These are phyloP conservation scores for Vanessa atalanta DNA, from an alignment of 1,140 invertebrate species.

Conservation along the genomic window DNA sequence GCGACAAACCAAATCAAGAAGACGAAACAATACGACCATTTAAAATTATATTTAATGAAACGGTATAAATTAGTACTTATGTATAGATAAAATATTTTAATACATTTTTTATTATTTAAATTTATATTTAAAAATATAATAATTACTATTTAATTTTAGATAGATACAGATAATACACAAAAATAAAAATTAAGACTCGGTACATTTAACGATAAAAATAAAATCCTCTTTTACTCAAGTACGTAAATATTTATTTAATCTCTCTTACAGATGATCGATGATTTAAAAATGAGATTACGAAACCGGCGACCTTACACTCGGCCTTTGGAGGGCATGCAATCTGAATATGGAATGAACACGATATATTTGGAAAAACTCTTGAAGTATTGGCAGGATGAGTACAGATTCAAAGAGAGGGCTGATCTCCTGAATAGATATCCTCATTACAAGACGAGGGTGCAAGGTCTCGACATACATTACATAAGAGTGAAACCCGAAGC, in stretches of 20 bases:
- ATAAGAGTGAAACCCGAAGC: conserved; percentile 82
- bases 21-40: conserved; percentile 77
- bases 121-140: too few species aligned
- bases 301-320: conserved; percentile 81
- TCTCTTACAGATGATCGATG: conserved; percentile 81
- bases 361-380: conserved; percentile 84
- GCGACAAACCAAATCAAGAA: conserved; percentile 44
- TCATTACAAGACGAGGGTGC: conserved; percentile 88
- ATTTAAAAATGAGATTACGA: conserved; percentile 84
- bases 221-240: background rate
- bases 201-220: too few species aligned
- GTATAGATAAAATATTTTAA: too few species aligned
- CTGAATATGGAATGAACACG: conserved; percentile 90
- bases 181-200: too few species aligned
- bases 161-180: too few species aligned
- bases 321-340: conserved; percentile 85
- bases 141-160: too few species aligned
- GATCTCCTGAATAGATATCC: conserved; percentile 85
- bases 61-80: conserved; percentile 53
- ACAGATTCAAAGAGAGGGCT: conserved; percentile 88
- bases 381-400: conserved; percentile 87
- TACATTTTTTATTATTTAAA: too few species aligned
- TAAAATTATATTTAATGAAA: conserved; percentile 77
- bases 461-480: conserved; percentile 88
- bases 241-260: background rate